Base-by-base conservation (phyloP, 2,888 invertebrate genomes). In the Lycaena phlaeas region DNA sequence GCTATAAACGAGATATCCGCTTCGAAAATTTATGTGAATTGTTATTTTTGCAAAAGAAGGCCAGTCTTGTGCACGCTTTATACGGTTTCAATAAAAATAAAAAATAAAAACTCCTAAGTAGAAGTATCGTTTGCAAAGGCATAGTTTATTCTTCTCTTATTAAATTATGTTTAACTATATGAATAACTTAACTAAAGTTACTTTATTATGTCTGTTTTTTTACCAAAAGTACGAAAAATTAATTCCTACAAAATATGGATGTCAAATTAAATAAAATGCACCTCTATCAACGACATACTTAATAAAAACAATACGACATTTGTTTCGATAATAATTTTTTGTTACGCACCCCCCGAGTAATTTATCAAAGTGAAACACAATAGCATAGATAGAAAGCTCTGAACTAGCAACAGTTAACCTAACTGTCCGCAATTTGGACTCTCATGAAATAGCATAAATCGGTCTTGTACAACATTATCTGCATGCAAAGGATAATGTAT, bases 361-460 rank as follows among this genome's bases (percentile, higher is more conserved):
- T 74, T 68, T 60, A 76, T 76, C 73, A 76, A 60, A 45, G 53
- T 54, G 53, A 51, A 59, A 57, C 58, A 77, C 73, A 70, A 71
- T 63, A 64, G 64, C 51, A 56, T 51, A 63, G 62, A 68, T 62
- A 69, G 68, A 70, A 68, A 69, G 66, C 66, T 67, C 63, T 66
- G 67, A 50, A 42, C 61, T 62, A 68, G 67, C 70, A 68, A 70
- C 74, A 70, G 71, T 75, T 73, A 77, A 70, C 67, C 68, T 75
- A 78, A 79, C 73, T 68, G 73, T 68, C 60, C 62, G 73, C 69
- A 72, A 76, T 78, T 76, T 68, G 63, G 66, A 60, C 66, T 56
- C 59, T 57, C 68, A 69, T 69, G 63, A 61, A 70, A 72, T 70
- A 70, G 65, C 68, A 72, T 70, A 73, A 68, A 72, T 73, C 64